phyloP scores from a whole-genome alignment of 1,140 invertebrate species.

The Drosophila lacertosa region DNA sequence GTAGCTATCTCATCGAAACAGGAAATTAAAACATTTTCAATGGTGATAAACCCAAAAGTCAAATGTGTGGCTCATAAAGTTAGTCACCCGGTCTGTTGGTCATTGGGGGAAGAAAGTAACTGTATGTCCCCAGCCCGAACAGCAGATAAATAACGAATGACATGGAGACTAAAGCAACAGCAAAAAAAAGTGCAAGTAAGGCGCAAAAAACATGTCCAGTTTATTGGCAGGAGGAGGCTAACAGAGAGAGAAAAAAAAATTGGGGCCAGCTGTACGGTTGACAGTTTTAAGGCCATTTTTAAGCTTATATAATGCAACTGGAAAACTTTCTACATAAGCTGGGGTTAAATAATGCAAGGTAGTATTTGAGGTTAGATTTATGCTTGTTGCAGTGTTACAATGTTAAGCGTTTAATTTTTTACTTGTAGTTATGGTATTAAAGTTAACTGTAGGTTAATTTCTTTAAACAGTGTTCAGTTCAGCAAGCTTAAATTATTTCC shows the following conservation, averaged over 20 bases:
- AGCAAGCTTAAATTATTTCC: no score
- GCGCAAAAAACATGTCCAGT: constrained; percentile 37
- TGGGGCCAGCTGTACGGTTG: not conserved
- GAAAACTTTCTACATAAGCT: not conserved
- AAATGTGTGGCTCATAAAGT: constrained; percentile 24
- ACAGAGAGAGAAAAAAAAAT: not conserved
- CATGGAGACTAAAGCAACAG: constrained; percentile 26
- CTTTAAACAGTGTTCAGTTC: no score
- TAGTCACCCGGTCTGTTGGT: not conserved
- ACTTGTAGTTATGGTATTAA: no score
- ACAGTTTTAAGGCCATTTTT: not conserved
- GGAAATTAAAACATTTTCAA: constrained; percentile 65
- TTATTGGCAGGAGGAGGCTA: constrained; percentile 6
- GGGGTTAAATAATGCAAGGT: not conserved
- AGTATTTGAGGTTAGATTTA: not conserved
- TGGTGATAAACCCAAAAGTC: constrained; percentile 38
- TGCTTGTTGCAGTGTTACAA: not conserved
- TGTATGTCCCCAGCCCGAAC: constrained; percentile 13
- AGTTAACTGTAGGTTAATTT: no score
- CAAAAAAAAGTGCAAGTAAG: constrained; percentile 63
- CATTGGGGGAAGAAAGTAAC: constrained; percentile 35
- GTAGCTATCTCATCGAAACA: constrained; percentile 49
- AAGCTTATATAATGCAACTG: not conserved
- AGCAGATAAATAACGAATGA: constrained; percentile 60
- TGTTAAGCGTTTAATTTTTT: no score